These are phyloP conservation scores for Eledona agricola DNA, from an alignment of 2,888 invertebrate species.

Conservation along the genomic window DNA sequence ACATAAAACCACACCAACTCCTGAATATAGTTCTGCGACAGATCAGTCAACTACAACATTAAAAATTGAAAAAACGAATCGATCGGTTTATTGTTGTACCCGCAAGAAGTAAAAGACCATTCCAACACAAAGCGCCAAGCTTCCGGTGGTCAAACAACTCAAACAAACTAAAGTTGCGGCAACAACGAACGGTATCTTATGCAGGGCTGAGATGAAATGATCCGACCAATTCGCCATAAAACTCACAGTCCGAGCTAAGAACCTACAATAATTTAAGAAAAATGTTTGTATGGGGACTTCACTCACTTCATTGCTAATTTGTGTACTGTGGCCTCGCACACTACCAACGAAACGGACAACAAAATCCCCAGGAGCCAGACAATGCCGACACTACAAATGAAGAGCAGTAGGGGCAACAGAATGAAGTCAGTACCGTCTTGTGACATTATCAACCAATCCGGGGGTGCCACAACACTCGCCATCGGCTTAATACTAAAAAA, in stretches of 20 bases:
- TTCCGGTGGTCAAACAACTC: constrained; percentile 76
- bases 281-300: too few relatives aligned
- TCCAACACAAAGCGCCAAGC: constrained; percentile 73
- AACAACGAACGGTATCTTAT: constrained; percentile 74
- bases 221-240: constrained; percentile 67
- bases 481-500: constrained; percentile 38
- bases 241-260: constrained; percentile 63
- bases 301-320: constrained; percentile 71
- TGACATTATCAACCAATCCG: constrained; percentile 53
- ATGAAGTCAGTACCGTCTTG: constrained; percentile 60
- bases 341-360: constrained; percentile 68
- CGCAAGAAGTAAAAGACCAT: constrained; percentile 75
- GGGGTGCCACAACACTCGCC: constrained; percentile 45
- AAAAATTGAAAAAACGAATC: constrained; percentile 10
- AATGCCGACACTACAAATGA: constrained; percentile 70
- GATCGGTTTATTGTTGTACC: constrained; percentile 62
- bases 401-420: constrained; percentile 69
- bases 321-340: constrained; percentile 76
- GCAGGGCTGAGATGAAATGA: constrained; percentile 71
- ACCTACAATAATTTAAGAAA: too few relatives aligned
- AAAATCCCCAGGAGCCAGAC: constrained; percentile 66
- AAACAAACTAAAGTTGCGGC: constrained; percentile 71
- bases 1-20: constrained; percentile 56
- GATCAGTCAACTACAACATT: constrained; percentile 72
- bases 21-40: constrained; percentile 80